Evolutionary conservation across 2,113 vertebrate genomes (phyloP).

Genomic region (Isurus oxyrinchus): DNA sequence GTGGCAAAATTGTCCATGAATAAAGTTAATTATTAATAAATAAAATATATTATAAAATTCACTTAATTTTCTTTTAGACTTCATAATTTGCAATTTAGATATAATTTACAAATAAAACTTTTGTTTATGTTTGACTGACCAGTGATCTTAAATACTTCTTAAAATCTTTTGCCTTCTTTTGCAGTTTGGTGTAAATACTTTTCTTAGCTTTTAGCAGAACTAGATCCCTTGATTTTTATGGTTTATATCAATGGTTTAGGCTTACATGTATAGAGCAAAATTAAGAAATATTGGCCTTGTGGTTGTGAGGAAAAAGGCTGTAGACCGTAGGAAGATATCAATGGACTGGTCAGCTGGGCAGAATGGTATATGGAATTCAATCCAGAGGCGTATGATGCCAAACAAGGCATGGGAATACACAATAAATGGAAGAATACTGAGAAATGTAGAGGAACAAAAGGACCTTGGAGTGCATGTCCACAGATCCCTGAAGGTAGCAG

Average conservation of each 20-base stretch:
- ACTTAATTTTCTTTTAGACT: not conserved
- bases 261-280: not conserved
- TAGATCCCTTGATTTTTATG: not conserved
- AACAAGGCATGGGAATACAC: too few relatives aligned
- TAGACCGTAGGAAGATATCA: too few relatives aligned
- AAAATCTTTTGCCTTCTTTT: not conserved
- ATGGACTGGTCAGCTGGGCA: too few relatives aligned
- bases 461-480: too few relatives aligned
- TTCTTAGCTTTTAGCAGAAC: not conserved
- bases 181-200: not conserved
- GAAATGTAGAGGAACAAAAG: too few relatives aligned
- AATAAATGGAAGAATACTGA: too few relatives aligned
- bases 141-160: not conserved
- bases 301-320: too few relatives aligned
- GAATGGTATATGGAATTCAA: too few relatives aligned
- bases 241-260: not conserved
- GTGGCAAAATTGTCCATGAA: not conserved
- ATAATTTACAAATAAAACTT: conserved; percentile 7
- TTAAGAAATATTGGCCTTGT: too few relatives aligned
- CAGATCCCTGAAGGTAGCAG: too few relatives aligned
- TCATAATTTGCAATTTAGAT: not conserved
- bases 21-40: conserved; percentile 2
- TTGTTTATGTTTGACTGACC: not conserved
- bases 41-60: not conserved
- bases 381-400: too few relatives aligned